phyloP scores from a whole-genome alignment of 2,113 vertebrate species.

The Ginglymostoma cirratum region DNA sequence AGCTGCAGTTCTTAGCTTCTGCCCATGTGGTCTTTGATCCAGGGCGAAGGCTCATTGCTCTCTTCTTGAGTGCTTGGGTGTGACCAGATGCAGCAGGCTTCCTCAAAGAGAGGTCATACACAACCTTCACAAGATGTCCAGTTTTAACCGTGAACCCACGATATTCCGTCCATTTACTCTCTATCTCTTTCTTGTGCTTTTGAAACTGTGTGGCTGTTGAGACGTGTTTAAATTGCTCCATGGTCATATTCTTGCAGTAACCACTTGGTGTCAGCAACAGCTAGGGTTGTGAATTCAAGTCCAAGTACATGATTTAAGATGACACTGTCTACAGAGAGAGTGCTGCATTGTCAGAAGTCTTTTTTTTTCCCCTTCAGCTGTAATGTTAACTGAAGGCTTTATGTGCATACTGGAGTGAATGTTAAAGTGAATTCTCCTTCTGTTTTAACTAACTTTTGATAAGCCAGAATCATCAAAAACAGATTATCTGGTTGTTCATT shows the following conservation, averaged over 20 bases:
- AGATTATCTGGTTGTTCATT: background rate
- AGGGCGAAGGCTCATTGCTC: background rate
- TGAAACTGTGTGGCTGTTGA: background rate
- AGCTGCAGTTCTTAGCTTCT: no score
- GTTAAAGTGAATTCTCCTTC: background rate
- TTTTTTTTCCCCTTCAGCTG: background rate
- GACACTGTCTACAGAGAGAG: background rate
- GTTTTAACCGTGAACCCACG: background rate
- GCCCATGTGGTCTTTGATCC: no score
- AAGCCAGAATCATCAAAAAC: background rate
- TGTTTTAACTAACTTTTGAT: background rate
- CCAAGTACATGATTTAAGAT: background rate
- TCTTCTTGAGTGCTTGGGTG: background rate
- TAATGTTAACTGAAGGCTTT: background rate
- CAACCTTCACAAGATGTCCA: no score
- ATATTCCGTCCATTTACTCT: background rate
- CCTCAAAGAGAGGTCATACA: background rate
- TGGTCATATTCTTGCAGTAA: background rate
- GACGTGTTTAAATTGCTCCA: background rate
- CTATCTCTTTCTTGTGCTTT: background rate
- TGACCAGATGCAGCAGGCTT: background rate
- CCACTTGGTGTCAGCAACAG: background rate
- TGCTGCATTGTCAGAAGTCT: background rate
- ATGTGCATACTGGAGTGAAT: background rate
- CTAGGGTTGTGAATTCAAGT: background rate